phyloP scores from a whole-genome alignment of 2,113 vertebrate genomes.

The Xiphias gladius region DNA sequence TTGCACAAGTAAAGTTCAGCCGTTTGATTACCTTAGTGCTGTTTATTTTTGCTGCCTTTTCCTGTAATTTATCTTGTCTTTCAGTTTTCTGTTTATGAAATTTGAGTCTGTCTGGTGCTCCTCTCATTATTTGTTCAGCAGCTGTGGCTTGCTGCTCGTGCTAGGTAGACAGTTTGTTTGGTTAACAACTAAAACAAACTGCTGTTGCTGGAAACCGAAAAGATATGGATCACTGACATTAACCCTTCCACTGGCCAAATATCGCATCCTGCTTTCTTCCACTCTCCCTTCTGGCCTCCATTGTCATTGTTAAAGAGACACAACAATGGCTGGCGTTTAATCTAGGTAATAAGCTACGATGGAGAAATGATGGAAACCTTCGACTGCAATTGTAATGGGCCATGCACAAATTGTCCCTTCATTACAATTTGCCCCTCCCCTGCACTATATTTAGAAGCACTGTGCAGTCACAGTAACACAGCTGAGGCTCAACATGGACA shows the following conservation, averaged over 20 bases:
- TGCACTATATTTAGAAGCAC: not conserved
- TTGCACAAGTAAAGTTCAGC: not conserved
- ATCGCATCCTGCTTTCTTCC: not conserved
- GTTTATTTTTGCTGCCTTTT: not conserved
- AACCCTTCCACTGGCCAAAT: not conserved
- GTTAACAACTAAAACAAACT: not conserved
- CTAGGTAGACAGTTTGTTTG: not conserved
- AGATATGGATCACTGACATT: not conserved
- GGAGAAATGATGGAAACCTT: not conserved
- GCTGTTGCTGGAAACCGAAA: not conserved
- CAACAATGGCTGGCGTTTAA: not conserved
- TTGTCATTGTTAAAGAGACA: not conserved
- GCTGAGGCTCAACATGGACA: no score
- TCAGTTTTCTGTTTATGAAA: not conserved
- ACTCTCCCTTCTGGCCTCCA: not conserved
- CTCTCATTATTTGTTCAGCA: slow-evolving; percentile 6
- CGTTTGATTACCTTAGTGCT: not conserved
- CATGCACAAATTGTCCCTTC: not conserved
- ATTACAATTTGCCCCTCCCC: not conserved
- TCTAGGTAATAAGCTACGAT: not conserved
- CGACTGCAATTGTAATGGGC: not conserved
- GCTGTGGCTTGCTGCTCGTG: not conserved
- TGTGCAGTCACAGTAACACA: no score
- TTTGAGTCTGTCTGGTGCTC: not conserved
- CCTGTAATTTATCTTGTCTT: not conserved